Percentiles rank a stretch among this genome's conserved stretches.
Evolutionary conservation across 2,888 invertebrate genomes (phyloP).

Genomic region (Buathra laborator): DNA sequence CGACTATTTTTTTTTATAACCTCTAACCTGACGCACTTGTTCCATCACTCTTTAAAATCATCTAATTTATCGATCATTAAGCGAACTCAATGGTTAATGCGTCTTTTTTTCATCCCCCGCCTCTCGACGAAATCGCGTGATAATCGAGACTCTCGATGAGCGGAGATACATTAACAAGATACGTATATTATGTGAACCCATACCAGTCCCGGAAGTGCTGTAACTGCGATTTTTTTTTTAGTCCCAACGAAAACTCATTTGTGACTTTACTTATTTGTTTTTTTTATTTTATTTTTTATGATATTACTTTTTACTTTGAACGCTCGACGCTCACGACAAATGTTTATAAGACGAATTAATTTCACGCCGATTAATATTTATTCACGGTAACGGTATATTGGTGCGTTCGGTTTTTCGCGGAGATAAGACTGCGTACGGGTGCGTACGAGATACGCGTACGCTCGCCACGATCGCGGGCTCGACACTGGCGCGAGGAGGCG

Average conservation of each 20-base stretch:
- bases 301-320: constrained; percentile 5
- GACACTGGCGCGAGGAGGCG: constrained; percentile 82
- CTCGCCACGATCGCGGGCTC: constrained; percentile 84
- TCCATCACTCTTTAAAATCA: constrained; percentile 10
- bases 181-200: constrained; percentile 1
- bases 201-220: constrained; percentile 27
- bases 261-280: background rate
- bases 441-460: constrained; percentile 80
- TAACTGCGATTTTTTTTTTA: constrained; percentile 15
- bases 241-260: constrained; percentile 1
- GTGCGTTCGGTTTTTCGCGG: constrained; percentile 54
- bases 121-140: constrained; percentile 18
- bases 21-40: constrained; percentile 10
- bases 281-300: constrained; percentile 14
- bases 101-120: background rate
- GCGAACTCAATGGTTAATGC: background rate
- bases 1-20: background rate
- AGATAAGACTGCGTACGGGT: constrained; percentile 64
- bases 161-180: background rate
- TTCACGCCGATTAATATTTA: background rate
- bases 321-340: constrained; percentile 36
- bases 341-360: constrained; percentile 7
- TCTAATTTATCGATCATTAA: constrained; percentile 4
- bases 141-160: constrained; percentile 25
- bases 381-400: constrained; percentile 18